Evolutionary conservation across 30 jellyfish, hydroid and myxozoan species (phyloP).

Genomic region (Aurelia sp.): DNA sequence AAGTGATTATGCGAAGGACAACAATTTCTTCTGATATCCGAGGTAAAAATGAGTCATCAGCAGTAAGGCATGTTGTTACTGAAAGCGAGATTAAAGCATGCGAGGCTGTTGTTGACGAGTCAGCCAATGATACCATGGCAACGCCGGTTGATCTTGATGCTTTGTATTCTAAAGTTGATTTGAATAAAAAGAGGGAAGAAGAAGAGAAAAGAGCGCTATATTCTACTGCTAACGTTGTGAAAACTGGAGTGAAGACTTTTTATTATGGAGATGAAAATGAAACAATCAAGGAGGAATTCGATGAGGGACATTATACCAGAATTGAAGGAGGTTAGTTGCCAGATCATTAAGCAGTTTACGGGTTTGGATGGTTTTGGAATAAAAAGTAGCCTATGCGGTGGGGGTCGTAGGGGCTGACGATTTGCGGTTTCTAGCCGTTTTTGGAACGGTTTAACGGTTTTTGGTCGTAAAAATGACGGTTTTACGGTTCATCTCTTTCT

Average conservation of each 20-base stretch:
- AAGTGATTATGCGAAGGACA: not conserved
- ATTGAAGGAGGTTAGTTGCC: slow-evolving; percentile 27
- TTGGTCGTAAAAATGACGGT: too few species aligned
- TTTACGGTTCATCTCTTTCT: too few species aligned
- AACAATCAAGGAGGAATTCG: slow-evolving; percentile 24
- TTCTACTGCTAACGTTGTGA: slow-evolving; percentile 45
- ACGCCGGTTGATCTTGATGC: slow-evolving; percentile 18
- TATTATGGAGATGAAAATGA: slow-evolving; percentile 18
- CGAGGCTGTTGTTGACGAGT: not conserved
- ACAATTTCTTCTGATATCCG: not conserved
- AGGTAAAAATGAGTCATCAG: not conserved
- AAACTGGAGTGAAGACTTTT: slow-evolving; percentile 33
- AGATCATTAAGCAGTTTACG: too few species aligned
- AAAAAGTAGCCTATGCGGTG: too few species aligned
- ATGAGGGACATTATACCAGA: slow-evolving; percentile 52
- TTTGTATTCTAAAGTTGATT: slow-evolving; percentile 61
- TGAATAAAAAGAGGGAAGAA: slow-evolving; percentile 50
- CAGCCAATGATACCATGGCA: not conserved
- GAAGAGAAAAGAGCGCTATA: slow-evolving; percentile 48
- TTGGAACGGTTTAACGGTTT: too few species aligned
- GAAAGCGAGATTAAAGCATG: not conserved
- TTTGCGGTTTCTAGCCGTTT: too few species aligned
- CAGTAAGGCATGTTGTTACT: not conserved
- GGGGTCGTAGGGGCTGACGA: too few species aligned
- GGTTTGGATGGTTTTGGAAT: too few species aligned